Evolutionary conservation across 2,888 invertebrate genomes (phyloP).

Genomic region (Chrysodeixis includens): DNA sequence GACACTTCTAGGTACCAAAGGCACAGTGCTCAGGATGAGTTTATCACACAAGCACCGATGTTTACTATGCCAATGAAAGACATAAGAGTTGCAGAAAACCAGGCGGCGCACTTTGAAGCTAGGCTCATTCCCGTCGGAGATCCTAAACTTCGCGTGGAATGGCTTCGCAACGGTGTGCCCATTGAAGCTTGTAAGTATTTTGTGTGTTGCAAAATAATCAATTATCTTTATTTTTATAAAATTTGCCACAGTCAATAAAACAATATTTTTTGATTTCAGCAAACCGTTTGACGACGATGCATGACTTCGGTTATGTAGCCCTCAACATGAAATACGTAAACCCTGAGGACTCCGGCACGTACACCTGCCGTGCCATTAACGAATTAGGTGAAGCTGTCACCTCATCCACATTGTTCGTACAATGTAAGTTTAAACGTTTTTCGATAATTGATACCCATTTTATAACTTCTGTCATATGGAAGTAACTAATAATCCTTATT

Average conservation of each 20-base stretch:
- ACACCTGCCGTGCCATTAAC: conserved; percentile 97
- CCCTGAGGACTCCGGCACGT: conserved; percentile 98
- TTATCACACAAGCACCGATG: conserved; percentile 95
- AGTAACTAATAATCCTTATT: neutral
- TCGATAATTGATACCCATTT: too few species aligned
- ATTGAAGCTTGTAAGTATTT: conserved; percentile 94
- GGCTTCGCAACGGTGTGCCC: conserved; percentile 97
- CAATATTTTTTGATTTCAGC: conserved; percentile 83
- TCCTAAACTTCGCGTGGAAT: conserved; percentile 96
- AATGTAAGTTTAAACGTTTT: conserved; percentile 94
- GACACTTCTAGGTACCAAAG: conserved; percentile 93
- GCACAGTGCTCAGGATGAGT: conserved; percentile 93
- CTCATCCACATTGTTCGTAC: conserved; percentile 96
- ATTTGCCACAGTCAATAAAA: conserved; percentile 6
- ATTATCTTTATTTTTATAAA: neutral
- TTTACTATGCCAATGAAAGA: conserved; percentile 97
- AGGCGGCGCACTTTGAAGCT: conserved; percentile 98
- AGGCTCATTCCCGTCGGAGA: conserved; percentile 98
- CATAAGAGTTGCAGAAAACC: conserved; percentile 95
- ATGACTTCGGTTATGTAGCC: conserved; percentile 99
- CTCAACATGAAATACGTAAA: conserved; percentile 98
- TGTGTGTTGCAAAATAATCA: conserved; percentile 67
- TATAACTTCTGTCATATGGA: neutral
- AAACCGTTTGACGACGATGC: conserved; percentile 97
- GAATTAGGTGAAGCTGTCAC: conserved; percentile 98